Conservation (phyloP, 2,113 vertebrate species). For the Dendrocopos noguchii region DNA sequence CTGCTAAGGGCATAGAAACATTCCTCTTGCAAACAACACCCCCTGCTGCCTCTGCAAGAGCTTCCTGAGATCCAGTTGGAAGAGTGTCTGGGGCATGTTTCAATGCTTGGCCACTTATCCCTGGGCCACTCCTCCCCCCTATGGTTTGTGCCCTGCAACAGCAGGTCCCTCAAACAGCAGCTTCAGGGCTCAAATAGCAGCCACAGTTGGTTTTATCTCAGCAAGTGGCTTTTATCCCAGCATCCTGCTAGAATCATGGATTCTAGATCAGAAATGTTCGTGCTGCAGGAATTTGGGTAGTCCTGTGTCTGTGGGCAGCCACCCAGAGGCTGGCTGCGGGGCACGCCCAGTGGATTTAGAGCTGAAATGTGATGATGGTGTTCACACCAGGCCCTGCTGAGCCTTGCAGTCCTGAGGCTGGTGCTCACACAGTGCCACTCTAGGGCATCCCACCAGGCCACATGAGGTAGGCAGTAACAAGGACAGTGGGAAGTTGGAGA, state of each 20-base stretch:
- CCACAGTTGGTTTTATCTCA: not conserved
- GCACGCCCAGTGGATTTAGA: not conserved
- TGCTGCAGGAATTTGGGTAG: fast-evolving
- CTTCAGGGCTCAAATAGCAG: not conserved
- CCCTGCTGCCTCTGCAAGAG: fast-evolving
- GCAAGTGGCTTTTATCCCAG: not conserved
- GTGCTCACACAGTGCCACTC: too few relatives aligned
- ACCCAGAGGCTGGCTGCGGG: fast-evolving
- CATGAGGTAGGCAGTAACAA: too few relatives aligned
- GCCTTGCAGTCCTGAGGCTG: too few relatives aligned
- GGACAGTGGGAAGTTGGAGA: not conserved
- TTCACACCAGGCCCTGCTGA: not conserved
- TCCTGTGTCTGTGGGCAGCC: fast-evolving
- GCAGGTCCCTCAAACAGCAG: not conserved
- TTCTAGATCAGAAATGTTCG: not conserved
- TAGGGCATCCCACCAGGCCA: too few relatives aligned
- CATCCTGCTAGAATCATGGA: not conserved
- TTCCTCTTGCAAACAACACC: not conserved
- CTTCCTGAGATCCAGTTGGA: not conserved
- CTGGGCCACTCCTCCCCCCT: not conserved
- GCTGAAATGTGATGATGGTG: not conserved
- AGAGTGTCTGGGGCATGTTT: not conserved
- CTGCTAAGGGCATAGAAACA: not conserved
- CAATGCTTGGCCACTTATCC: not conserved
- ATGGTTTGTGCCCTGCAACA: not conserved